A percentile compares a stretch with the other conserved stretches of the same genome.
These are phyloP conservation scores for Bufo bufo DNA, from an alignment of 2,113 vertebrate genomes.

Conservation along the genomic window DNA sequence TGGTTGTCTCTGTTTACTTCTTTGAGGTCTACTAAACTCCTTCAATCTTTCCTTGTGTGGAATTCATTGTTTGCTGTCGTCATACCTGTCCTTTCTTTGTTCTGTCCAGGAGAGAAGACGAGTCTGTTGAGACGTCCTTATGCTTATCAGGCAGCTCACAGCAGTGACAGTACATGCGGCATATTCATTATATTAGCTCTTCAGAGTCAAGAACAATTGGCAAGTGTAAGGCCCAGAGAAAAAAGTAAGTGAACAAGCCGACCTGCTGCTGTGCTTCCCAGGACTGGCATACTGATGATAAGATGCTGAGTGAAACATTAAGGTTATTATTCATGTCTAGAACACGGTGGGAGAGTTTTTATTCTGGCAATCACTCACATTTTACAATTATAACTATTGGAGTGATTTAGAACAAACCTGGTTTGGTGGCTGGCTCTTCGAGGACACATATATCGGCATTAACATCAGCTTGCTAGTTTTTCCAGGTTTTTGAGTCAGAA, in stretches of 20 bases:
- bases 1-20: not conserved
- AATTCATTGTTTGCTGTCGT: conserved; percentile 13
- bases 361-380: conserved; percentile 26
- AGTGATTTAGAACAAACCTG: conserved; percentile 8
- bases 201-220: conserved; percentile 45
- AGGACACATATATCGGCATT: not conserved
- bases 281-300: conserved; percentile 37
- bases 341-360: not conserved
- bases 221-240: conserved; percentile 28
- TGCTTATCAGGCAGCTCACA: conserved; percentile 42
- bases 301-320: not conserved
- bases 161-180: conserved; percentile 41
- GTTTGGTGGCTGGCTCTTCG: not conserved
- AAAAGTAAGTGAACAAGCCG: conserved; percentile 16
- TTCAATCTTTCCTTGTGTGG: not conserved
- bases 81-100: conserved; percentile 38
- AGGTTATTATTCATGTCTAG: not conserved
- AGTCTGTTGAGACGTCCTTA: conserved; percentile 33
- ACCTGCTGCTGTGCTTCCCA: conserved; percentile 33
- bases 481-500: too few relatives aligned
- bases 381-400: not conserved
- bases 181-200: conserved; percentile 50
- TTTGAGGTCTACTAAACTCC: not conserved
- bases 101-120: conserved; percentile 19
- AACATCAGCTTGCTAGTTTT: not conserved